A percentile compares a stretch with the other conserved stretches of the same genome.
Evolutionary conservation across 2,113 vertebrate species (phyloP).

Genomic region (Amazona vittata): DNA sequence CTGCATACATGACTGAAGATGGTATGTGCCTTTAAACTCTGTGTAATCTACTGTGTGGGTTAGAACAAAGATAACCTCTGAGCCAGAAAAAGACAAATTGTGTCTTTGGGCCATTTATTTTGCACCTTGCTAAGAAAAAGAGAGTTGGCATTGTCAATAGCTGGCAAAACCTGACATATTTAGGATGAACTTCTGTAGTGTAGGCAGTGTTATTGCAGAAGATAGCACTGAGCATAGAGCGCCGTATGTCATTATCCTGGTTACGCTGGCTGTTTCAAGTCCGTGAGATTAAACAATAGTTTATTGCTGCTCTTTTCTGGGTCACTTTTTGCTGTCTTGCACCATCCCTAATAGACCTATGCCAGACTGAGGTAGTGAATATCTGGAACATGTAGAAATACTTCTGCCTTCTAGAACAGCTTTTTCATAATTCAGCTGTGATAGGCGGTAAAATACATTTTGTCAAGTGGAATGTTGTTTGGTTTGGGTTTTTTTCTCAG

Average conservation of each 20-base stretch:
- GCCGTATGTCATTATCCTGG: neutral
- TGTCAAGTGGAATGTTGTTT: neutral
- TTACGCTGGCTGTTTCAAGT: neutral
- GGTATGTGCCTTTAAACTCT: neutral
- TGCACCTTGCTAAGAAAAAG: neutral
- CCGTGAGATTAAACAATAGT: neutral
- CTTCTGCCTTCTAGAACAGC: neutral
- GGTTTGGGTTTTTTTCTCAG: neutral
- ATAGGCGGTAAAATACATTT: neutral
- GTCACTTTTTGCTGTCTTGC: neutral
- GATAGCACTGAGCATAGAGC: neutral
- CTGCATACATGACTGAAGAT: neutral
- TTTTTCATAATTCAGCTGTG: neutral
- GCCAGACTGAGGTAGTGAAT: neutral
- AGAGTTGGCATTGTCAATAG: neutral
- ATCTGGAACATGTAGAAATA: neutral
- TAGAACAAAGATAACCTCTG: neutral
- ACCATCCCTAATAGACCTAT: neutral
- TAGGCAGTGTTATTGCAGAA: constrained; percentile 19
- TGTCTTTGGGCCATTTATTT: neutral
- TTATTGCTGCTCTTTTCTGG: neutral
- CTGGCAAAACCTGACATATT: constrained; percentile 2
- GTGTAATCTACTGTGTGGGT: neutral
- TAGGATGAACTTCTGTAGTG: neutral
- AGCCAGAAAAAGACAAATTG: neutral